phyloP scores from a whole-genome alignment of 2,888 invertebrate genomes.

The Agriopis leucophaearia region DNA sequence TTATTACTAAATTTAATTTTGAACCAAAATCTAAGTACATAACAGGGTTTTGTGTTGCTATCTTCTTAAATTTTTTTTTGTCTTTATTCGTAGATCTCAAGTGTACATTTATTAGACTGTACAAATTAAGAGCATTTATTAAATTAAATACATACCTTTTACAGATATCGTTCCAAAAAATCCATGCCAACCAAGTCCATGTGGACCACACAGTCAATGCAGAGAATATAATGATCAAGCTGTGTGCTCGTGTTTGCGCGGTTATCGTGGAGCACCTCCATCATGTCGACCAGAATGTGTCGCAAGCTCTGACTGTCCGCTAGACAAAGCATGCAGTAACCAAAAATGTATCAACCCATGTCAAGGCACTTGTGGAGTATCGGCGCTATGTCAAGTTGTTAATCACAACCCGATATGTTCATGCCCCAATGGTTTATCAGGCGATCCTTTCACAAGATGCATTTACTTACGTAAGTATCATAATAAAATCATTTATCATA shows the following conservation, averaged over 20 bases:
- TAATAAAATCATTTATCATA: neutral
- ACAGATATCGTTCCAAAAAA: slow-evolving; percentile 75
- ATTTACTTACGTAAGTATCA: slow-evolving; percentile 77
- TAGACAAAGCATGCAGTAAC: slow-evolving; percentile 89
- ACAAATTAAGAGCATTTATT: neutral
- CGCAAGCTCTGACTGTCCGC: slow-evolving; percentile 90
- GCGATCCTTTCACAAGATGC: slow-evolving; percentile 89
- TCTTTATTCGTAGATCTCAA: neutral
- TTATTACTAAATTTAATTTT: too few species aligned
- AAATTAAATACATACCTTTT: slow-evolving; percentile 31
- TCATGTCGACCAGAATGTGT: slow-evolving; percentile 91
- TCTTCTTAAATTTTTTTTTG: neutral
- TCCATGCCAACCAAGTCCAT: slow-evolving; percentile 88
- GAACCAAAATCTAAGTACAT: too few species aligned
- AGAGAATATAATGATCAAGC: slow-evolving; percentile 87
- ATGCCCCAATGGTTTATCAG: slow-evolving; percentile 88
- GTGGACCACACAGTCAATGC: slow-evolving; percentile 88
- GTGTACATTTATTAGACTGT: too few species aligned
- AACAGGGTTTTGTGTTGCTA: too few species aligned
- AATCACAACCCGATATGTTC: slow-evolving; percentile 92
- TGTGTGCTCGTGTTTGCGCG: slow-evolving; percentile 89
- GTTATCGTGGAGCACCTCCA: slow-evolving; percentile 89
- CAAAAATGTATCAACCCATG: slow-evolving; percentile 91
- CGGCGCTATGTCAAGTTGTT: slow-evolving; percentile 91
- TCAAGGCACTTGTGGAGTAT: slow-evolving; percentile 92